A percentile compares a stretch with the other conserved stretches of the same genome.
Evolutionary conservation across 2,888 invertebrate genomes (phyloP).

Genomic region (Chaetoderma sp.): DNA sequence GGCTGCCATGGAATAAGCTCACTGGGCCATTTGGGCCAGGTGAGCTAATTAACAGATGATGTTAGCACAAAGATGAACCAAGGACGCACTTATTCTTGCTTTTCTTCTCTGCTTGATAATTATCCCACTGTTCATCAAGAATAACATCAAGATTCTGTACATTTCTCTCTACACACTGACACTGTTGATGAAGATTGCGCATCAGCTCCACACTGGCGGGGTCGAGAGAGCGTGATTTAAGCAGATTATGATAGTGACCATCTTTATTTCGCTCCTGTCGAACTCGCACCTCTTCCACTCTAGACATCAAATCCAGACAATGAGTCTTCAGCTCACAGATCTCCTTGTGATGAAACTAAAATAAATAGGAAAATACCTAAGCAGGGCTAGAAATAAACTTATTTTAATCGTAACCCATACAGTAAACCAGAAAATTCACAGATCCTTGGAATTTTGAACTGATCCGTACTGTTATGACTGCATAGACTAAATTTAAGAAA

Average conservation of each 20-base stretch:
- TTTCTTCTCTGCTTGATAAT: conserved; percentile 64
- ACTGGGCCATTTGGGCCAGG: too few relatives aligned
- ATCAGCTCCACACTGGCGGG: conserved; percentile 79
- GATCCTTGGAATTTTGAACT: not conserved
- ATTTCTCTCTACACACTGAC: conserved; percentile 79
- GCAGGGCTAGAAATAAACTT: not conserved
- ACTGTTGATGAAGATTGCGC: conserved; percentile 77
- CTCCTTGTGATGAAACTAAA: conserved; percentile 74
- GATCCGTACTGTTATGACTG: too few relatives aligned
- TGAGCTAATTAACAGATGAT: too few relatives aligned
- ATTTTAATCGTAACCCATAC: too few relatives aligned
- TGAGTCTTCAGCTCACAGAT: conserved; percentile 74
- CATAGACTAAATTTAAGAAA: not conserved
- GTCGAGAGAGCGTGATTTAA: conserved; percentile 73
- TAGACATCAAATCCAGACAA: conserved; percentile 69
- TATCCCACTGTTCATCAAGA: conserved; percentile 83
- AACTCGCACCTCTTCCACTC: conserved; percentile 67
- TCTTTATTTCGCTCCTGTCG: conserved; percentile 64
- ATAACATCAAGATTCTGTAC: conserved; percentile 79
- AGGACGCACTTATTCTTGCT: conserved; percentile 26
- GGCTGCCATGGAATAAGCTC: too few relatives aligned
- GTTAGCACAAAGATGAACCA: too few relatives aligned
- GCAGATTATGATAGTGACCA: conserved; percentile 59
- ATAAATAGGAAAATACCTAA: not conserved
- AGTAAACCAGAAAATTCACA: too few relatives aligned